Base-by-base conservation (phyloP, 2,113 vertebrate species). In the Campylomormyrus numenius region DNA sequence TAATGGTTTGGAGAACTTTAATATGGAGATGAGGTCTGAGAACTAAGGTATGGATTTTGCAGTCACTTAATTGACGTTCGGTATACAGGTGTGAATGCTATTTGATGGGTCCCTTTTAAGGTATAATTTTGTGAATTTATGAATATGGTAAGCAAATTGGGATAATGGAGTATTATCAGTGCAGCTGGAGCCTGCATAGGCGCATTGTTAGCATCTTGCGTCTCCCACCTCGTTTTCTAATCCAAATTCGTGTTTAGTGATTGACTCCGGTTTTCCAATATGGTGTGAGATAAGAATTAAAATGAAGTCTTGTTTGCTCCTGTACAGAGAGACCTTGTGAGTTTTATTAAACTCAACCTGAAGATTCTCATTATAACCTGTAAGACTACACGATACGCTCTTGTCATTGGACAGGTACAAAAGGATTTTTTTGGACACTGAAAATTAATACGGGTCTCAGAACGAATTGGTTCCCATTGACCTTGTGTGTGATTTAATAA, bases 401-500 rank as follows among this genome's bases (percentile, higher is more conserved):
- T 42, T 80, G 74, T 42, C 35, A 80, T 80, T 27, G 31, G 70
- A 8, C 74, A 35, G 74, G 74, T 19, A 80, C 5, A 42, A 42
- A 80, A 35, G 3, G 15, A 8, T 80, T 42, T 19, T 77, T 42
- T 80, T 80, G 35, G 31, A 42, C 31, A 80, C 74, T 80, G 74
- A 80, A 80, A 80, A 39, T 17, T 15, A 42, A 80, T 80, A 39
- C 35, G 31, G 15, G 74, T 19, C 35, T 80, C 31, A 39, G 35
- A 77, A 77, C 15, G 15, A 39, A 77, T 77, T 77, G 15, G 70
- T 77, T 77, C 48, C 35, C 31, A 5, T 15, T 39, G 31, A 17
- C 74, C 35, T 35, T 80, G 5, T 80, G 35, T 42, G n/a, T 53
- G 92, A 94, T 94, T 92, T 92, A 66, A 58, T 31, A 46, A 90